A percentile compares a stretch with the other conserved stretches of the same genome.
phyloP scores from a whole-genome alignment of 2,888 invertebrate species.

The Itoplectis maculator region DNA sequence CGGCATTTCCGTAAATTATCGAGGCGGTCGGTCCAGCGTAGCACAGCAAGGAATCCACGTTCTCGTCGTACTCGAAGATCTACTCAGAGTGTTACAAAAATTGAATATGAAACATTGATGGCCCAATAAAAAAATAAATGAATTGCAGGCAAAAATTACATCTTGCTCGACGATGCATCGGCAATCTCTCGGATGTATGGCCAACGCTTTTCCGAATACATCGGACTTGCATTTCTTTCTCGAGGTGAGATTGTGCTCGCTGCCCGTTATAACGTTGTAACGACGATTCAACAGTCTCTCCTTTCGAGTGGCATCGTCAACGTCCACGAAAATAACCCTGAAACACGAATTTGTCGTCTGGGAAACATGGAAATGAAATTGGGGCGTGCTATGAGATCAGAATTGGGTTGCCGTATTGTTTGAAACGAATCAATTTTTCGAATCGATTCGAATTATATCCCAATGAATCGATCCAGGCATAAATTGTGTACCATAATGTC shows the following conservation, averaged over 20 bases:
- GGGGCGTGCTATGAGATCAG: too few relatives aligned
- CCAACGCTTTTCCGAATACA: slow-evolving; percentile 54
- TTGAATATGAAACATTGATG: background rate
- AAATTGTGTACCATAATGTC: too few relatives aligned
- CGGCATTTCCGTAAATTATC: slow-evolving; percentile 73
- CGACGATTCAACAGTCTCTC: slow-evolving; percentile 82
- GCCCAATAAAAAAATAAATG: background rate
- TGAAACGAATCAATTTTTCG: too few relatives aligned
- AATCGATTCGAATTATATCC: too few relatives aligned
- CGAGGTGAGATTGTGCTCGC: slow-evolving; percentile 65
- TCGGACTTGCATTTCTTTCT: slow-evolving; percentile 29
- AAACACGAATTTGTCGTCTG: background rate
- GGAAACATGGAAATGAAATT: slow-evolving; percentile 5
- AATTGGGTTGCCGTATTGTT: too few relatives aligned
- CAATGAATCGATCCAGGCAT: too few relatives aligned
- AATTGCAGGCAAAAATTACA: slow-evolving; percentile 62
- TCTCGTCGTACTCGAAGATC: slow-evolving; percentile 74
- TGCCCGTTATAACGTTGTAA: slow-evolving; percentile 85
- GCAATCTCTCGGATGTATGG: slow-evolving; percentile 70
- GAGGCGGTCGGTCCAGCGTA: slow-evolving; percentile 76
- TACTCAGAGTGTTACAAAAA: slow-evolving; percentile 42
- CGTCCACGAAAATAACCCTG: slow-evolving; percentile 86
- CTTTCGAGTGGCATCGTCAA: slow-evolving; percentile 83
- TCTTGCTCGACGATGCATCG: slow-evolving; percentile 69
- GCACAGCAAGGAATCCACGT: slow-evolving; percentile 70